A percentile compares a stretch with the other conserved stretches of the same genome.
Conservation (phyloP, 2,797 vertebrate species). For the Neoniphon sammara region DNA sequence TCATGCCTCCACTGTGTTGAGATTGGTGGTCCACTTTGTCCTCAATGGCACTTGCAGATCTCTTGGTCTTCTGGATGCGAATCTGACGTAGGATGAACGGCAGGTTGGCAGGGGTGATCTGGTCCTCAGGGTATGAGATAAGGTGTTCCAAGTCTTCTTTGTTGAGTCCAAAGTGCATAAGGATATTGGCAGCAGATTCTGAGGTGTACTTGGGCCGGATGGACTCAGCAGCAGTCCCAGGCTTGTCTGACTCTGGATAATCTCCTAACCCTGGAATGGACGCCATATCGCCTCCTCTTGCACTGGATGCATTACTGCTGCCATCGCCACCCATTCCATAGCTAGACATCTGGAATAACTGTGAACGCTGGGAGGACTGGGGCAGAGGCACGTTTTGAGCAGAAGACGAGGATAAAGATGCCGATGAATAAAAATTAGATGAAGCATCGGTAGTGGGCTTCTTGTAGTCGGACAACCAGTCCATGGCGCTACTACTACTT, state of each 20-base stretch:
- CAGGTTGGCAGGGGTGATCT: conserved; percentile 93
- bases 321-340: conserved; percentile 26
- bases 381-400: conserved; percentile 39
- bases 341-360: conserved; percentile 55
- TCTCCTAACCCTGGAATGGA: conserved; percentile 62
- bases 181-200: conserved; percentile 91
- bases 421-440: conserved; percentile 25
- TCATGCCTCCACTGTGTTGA: conserved; percentile 6
- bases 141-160: conserved; percentile 95
- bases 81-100: conserved; percentile 93
- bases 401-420: conserved; percentile 39
- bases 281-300: conserved; percentile 24
- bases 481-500: conserved; percentile 32
- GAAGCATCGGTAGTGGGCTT: conserved; percentile 6
- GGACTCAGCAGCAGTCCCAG: conserved; percentile 27
- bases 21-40: conserved; percentile 34
- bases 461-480: conserved; percentile 53
- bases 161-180: conserved; percentile 93
- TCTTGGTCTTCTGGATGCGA: conserved; percentile 87
- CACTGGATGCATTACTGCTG: conserved; percentile 21
- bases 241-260: conserved; percentile 3
- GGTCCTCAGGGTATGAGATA: conserved; percentile 92
- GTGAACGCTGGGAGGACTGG: conserved; percentile 63
- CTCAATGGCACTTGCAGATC: conserved; percentile 40
- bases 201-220: conserved; percentile 85